A percentile compares a stretch with the other conserved stretches of the same genome.
Evolutionary conservation across 1,140 invertebrate species (phyloP).

Genomic region (Diorhabda carinulata): DNA sequence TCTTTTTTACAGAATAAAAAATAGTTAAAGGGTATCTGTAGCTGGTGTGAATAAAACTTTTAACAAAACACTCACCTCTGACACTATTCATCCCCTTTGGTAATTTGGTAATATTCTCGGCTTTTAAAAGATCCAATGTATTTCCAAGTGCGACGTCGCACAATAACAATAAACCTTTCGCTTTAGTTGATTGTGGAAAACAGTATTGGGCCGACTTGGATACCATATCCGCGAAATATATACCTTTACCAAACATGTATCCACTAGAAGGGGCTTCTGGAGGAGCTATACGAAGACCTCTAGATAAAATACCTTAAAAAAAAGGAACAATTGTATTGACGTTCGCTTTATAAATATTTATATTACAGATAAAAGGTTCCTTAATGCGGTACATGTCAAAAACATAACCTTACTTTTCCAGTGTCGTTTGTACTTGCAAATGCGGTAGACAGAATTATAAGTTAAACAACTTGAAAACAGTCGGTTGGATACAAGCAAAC

Average conservation of each 20-base stretch:
- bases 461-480: too few relatives aligned
- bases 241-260: constrained; percentile 98
- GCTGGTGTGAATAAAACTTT: neutral
- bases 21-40: too few relatives aligned
- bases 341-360: too few relatives aligned
- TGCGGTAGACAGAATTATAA: too few relatives aligned
- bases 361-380: too few relatives aligned
- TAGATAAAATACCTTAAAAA: constrained; percentile 83
- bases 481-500: too few relatives aligned
- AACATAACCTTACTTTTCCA: too few relatives aligned
- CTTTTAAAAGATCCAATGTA: constrained; percentile 64
- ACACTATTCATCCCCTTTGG: constrained; percentile 75
- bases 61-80: constrained; percentile 55
- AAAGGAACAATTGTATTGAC: neutral
- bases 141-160: constrained; percentile 95
- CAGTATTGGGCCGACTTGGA: constrained; percentile 99
- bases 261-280: constrained; percentile 91
- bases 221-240: constrained; percentile 98
- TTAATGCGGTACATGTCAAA: too few relatives aligned
- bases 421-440: too few relatives aligned
- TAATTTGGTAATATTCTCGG: constrained; percentile 75
- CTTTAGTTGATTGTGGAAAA: constrained; percentile 65
- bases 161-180: constrained; percentile 79
- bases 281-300: constrained; percentile 94
- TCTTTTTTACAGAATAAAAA: too few relatives aligned